These are phyloP conservation scores for Cairina moschata DNA, from an alignment of 2,113 vertebrate genomes.

Conservation along the genomic window DNA sequence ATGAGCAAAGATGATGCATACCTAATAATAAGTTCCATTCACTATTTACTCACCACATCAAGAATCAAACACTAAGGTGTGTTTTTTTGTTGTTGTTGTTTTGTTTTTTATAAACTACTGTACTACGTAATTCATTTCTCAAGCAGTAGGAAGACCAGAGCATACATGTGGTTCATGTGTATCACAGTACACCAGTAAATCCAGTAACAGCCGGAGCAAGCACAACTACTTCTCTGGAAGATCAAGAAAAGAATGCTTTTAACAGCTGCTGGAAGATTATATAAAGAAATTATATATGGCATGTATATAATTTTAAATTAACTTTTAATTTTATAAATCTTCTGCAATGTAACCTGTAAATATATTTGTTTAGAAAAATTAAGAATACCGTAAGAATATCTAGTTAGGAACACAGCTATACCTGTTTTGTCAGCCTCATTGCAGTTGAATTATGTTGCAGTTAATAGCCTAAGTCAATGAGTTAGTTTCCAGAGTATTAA, in stretches of 20 bases:
- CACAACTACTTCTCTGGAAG: background rate
- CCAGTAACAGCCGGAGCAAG: background rate
- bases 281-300: background rate
- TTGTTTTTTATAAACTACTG: too few relatives aligned
- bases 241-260: background rate
- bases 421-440: conserved; percentile 38
- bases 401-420: conserved; percentile 40
- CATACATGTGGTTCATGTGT: background rate
- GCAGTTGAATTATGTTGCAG: conserved; percentile 37
- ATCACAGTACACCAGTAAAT: background rate
- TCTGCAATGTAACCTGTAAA: conserved; percentile 21
- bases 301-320: background rate
- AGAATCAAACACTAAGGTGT: background rate
- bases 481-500: conserved; percentile 62
- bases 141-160: background rate
- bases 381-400: conserved; percentile 24
- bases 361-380: background rate
- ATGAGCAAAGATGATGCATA: background rate
- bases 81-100: too few relatives aligned
- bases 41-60: background rate
- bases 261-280: background rate
- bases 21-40: background rate
- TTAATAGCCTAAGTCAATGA: conserved; percentile 41
- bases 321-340: background rate
- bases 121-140: background rate